Evolutionary conservation across 1,140 invertebrate genomes (phyloP).

Genomic region (Scaptomyza graminum): DNA sequence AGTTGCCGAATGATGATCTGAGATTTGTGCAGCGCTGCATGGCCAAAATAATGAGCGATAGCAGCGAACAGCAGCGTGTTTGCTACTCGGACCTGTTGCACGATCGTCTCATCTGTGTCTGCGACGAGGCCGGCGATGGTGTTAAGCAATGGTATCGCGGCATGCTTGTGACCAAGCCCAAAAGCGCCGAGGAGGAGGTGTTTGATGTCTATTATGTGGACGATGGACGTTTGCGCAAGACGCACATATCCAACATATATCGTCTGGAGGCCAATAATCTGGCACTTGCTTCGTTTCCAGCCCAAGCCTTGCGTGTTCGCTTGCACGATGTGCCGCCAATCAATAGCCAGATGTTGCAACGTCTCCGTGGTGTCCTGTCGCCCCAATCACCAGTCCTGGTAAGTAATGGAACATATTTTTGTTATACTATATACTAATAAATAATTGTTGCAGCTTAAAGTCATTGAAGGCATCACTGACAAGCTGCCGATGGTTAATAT

Average conservation of each 20-base stretch:
- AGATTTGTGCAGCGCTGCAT: slow-evolving; percentile 75
- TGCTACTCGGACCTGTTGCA: slow-evolving; percentile 58
- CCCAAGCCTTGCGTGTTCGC: slow-evolving; percentile 66
- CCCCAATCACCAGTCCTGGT: slow-evolving; percentile 69
- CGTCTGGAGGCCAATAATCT: slow-evolving; percentile 74
- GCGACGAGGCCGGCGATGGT: slow-evolving; percentile 55
- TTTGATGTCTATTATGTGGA: slow-evolving; percentile 78
- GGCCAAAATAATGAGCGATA: slow-evolving; percentile 60
- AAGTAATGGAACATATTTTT: slow-evolving; percentile 16
- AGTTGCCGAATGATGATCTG: slow-evolving; percentile 65
- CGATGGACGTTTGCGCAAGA: slow-evolving; percentile 68
- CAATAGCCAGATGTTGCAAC: slow-evolving; percentile 56
- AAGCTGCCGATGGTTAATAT: slow-evolving; percentile 66
- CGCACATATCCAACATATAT: slow-evolving; percentile 78
- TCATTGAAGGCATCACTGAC: slow-evolving; percentile 52
- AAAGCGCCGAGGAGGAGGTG: slow-evolving; percentile 59
- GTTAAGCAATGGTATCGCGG: slow-evolving; percentile 77
- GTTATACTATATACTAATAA: too few relatives aligned
- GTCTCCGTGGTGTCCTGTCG: slow-evolving; percentile 65
- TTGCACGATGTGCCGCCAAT: slow-evolving; percentile 75
- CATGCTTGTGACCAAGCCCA: slow-evolving; percentile 46
- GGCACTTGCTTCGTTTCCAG: slow-evolving; percentile 70
- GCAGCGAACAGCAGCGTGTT: slow-evolving; percentile 62
- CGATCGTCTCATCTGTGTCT: slow-evolving; percentile 73
- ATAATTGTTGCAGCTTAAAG: slow-evolving; percentile 60